Percentiles rank a stretch among this genome's conserved stretches.
Conservation (phyloP, 2,113 vertebrate species). For the Rana temporaria region DNA sequence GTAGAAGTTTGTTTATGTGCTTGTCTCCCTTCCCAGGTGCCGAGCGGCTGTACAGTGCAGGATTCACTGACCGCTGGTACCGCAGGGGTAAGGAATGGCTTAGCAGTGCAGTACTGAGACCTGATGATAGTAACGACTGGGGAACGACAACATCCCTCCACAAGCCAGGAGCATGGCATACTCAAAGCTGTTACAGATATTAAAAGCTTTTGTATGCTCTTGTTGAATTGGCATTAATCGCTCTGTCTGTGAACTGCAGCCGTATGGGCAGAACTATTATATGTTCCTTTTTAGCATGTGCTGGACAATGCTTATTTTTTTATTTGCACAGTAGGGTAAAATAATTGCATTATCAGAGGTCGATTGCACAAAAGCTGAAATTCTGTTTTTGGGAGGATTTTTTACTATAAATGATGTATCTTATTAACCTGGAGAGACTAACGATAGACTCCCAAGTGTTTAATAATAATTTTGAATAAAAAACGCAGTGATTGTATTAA, state of each 20-base stretch:
- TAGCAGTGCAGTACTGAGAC: constrained; percentile 14
- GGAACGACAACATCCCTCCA: background rate
- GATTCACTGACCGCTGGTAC: constrained; percentile 40
- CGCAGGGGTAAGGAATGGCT: constrained; percentile 5
- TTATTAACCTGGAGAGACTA: constrained; percentile 29
- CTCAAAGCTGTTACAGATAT: constrained; percentile 16
- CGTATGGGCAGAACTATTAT: constrained; percentile 15
- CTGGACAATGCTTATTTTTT: constrained; percentile 51
- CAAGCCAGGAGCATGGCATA: constrained; percentile 18
- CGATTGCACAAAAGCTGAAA: constrained; percentile 40
- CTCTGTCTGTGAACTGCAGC: constrained; percentile 37
- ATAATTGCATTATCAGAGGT: constrained; percentile 52
- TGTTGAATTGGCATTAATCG: constrained; percentile 37
- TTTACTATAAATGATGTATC: constrained; percentile 44
- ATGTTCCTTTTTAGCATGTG: constrained; percentile 35
- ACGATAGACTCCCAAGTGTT: constrained; percentile 3
- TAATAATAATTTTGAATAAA: constrained; percentile 55
- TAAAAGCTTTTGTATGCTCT: constrained; percentile 40
- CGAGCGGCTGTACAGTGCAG: constrained; percentile 34
- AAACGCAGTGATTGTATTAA: constrained; percentile 36
- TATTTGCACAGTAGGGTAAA: constrained; percentile 42
- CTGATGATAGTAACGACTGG: constrained; percentile 22
- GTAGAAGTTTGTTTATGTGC: constrained; percentile 13
- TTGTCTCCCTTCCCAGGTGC: background rate
- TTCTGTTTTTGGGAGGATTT: constrained; percentile 31